Percentiles rank a stretch among this genome's conserved stretches.
Conservation (phyloP, 2,113 vertebrate species). For the Mus pahari region DNA sequence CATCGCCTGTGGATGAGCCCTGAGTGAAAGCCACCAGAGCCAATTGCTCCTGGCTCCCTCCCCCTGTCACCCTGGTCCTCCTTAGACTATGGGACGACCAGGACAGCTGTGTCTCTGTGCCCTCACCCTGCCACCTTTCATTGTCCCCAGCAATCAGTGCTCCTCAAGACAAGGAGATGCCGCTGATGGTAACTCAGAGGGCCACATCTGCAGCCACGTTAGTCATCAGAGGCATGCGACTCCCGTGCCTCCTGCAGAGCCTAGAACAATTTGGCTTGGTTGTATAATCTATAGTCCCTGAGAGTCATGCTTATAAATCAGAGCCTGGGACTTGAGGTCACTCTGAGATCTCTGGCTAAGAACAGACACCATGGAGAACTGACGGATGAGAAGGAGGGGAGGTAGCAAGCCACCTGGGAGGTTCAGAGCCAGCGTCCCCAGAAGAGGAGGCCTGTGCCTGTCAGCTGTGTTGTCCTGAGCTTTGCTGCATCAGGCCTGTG, state of each 20-base stretch:
- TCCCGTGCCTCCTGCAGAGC: neutral
- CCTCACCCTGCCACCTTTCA: neutral
- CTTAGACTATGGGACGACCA: accelerated
- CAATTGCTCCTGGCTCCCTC: no score
- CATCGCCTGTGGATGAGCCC: neutral
- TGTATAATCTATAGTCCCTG: accelerated
- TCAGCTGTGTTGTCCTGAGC: no score
- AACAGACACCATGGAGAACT: neutral
- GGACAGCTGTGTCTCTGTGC: neutral
- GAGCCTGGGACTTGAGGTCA: neutral
- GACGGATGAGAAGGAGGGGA: neutral
- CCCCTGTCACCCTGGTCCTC: neutral
- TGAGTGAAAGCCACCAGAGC: no score
- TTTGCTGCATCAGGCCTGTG: accelerated
- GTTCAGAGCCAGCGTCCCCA: neutral
- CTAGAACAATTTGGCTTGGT: neutral
- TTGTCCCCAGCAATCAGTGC: neutral
- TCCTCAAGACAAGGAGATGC: neutral
- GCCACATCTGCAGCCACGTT: neutral
- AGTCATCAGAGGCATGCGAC: neutral
- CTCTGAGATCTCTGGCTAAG: neutral
- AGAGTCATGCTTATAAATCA: neutral
- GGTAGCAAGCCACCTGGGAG: neutral
- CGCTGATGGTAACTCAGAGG: neutral
- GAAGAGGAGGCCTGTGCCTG: accelerated